These are phyloP conservation scores for Muscina levida DNA, from an alignment of 2,888 invertebrate genomes.

Conservation along the genomic window DNA sequence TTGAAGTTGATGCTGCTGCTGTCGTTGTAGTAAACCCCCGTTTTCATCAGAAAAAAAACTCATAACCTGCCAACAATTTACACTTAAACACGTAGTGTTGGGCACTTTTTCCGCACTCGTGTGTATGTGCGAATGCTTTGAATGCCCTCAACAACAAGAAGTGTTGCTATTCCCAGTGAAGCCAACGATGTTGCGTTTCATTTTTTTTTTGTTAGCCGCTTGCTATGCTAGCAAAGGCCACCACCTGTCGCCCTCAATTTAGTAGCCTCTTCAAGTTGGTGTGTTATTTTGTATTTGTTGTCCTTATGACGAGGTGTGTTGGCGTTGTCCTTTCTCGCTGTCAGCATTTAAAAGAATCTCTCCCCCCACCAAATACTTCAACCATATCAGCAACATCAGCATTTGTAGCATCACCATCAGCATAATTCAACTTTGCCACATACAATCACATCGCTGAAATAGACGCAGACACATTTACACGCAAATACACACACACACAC, in stretches of 20 bases:
- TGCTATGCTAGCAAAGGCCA: constrained; percentile 30
- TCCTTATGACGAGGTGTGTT: constrained; percentile 21
- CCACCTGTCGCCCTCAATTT: constrained; percentile 54
- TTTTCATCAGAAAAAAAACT: constrained; percentile 23
- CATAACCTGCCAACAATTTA: constrained; percentile 47
- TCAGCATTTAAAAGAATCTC: constrained; percentile 3
- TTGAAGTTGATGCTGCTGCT: constrained; percentile 29
- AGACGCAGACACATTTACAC: constrained; percentile 15
- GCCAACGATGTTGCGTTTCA: constrained; percentile 13
- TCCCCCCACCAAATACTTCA: constrained; percentile 21
- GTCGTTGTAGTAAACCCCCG: constrained; percentile 13
- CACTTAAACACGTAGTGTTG: constrained; percentile 46
- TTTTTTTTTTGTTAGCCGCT: not conserved
- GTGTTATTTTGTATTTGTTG: constrained; percentile 4
- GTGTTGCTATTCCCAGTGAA: constrained; percentile 20
- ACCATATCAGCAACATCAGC: constrained; percentile 25
- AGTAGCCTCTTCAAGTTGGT: constrained; percentile 49
- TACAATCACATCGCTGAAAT: not conserved
- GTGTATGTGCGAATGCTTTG: not conserved
- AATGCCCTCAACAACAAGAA: constrained; percentile 23
- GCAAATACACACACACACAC: not conserved
- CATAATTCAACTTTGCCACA: constrained; percentile 42
- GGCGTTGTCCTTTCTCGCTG: constrained; percentile 17
- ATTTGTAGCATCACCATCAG: constrained; percentile 24
- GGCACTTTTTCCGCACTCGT: constrained; percentile 5